Conservation (phyloP, 2,113 vertebrate genomes). For the Lophotis ruficrista region DNA sequence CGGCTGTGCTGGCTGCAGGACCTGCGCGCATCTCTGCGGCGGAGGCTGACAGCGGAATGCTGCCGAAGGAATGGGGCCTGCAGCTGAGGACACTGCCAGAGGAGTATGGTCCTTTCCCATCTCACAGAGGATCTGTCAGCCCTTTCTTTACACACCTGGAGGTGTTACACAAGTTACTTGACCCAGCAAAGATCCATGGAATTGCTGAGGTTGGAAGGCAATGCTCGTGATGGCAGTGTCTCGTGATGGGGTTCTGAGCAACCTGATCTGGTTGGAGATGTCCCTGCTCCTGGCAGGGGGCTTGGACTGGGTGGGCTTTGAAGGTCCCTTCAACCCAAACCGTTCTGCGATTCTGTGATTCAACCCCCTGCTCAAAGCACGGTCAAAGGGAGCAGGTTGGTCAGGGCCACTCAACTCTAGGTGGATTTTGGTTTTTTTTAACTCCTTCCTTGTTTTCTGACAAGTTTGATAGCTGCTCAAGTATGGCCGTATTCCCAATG, state of each 20-base stretch:
- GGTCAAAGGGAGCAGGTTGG: neutral
- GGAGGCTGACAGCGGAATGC: neutral
- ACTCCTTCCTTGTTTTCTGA: neutral
- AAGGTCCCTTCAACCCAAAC: no score
- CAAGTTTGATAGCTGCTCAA: neutral
- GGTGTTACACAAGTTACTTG: neutral
- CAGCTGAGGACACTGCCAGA: neutral
- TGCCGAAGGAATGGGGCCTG: neutral
- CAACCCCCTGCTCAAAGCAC: neutral
- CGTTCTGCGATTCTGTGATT: no score
- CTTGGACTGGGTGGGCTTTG: no score
- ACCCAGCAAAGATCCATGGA: neutral
- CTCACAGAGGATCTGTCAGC: neutral
- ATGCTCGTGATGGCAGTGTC: neutral
- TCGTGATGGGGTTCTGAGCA: no score
- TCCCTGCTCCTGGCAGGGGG: no score
- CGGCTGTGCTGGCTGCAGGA: neutral
- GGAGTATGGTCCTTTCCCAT: neutral
- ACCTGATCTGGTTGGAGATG: no score
- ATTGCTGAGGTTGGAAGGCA: neutral
- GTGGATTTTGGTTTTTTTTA: neutral
- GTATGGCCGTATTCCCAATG: neutral
- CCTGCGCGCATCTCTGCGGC: fast-evolving
- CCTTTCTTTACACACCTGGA: neutral
- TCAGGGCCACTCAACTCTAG: neutral